A percentile compares a stretch with the other conserved stretches of the same genome.
Conservation (phyloP, 2,797 vertebrate genomes). For the Agapornis canus region DNA sequence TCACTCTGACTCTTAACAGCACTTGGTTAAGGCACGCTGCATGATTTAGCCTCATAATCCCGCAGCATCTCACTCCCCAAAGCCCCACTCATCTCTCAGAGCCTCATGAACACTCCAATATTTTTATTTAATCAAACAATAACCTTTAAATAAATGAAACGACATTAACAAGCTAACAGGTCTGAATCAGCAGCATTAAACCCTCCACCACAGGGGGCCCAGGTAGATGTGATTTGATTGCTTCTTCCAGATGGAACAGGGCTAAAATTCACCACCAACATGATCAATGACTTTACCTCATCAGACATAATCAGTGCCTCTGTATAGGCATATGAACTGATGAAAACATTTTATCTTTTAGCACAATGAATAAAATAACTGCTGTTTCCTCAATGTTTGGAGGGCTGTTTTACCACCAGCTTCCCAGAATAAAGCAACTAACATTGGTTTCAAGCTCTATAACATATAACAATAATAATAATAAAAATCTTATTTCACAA, state of each 20-base stretch:
- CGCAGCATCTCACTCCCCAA: not conserved
- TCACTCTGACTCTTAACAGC: not conserved
- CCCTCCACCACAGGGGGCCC: not conserved
- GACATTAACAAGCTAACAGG: not conserved
- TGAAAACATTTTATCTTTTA: not conserved
- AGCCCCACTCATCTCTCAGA: not conserved
- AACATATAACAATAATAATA: not conserved
- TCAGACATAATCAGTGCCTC: conserved; percentile 10
- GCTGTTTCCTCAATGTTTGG: conserved; percentile 9
- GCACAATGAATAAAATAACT: not conserved
- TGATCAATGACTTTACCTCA: conserved; percentile 5
- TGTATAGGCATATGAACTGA: not conserved
- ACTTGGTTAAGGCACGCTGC: not conserved
- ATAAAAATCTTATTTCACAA: not conserved
- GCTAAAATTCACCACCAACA: conserved; percentile 1
- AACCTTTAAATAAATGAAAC: not conserved
- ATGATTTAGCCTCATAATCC: not conserved
- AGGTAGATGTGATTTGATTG: not conserved
- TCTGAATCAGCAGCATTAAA: conserved; percentile 16
- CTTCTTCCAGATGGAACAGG: conserved; percentile 1
- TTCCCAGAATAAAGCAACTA: conserved; percentile 14
- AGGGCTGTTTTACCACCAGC: not conserved
- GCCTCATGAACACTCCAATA: not conserved
- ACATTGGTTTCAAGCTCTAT: not conserved
- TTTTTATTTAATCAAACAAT: conserved; percentile 45